Base-by-base conservation (phyloP, 2,113 vertebrate genomes). In the Lipophrys pholis region DNA sequence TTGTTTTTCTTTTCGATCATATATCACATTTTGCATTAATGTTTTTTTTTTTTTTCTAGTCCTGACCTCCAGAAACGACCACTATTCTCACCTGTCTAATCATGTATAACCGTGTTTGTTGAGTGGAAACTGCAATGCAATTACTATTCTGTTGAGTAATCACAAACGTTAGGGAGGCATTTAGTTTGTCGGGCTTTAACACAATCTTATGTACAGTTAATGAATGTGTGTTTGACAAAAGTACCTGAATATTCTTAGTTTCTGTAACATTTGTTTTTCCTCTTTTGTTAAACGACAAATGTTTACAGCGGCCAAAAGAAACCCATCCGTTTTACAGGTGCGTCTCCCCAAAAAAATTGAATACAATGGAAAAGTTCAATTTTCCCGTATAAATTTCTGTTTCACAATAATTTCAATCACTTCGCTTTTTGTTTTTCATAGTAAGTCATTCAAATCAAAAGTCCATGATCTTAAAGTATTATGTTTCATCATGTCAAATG, bases 1-100 rank as follows among this genome's bases (percentile, higher is more conserved):
- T 46, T 46, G 40, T 43, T 78, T 68, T 43, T 80, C 51, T 12
- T 51, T 17, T 11, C 75, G 21, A 45, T n/a, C 10, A 73, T 80
- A 39, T 50, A 51, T 80, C 45, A 80, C 39, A 68, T 49, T 54
- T 73, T 77, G 41, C 42, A 63, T 83, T 64, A 38, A 42, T 71
- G 60, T 66, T 90, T 21, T 55, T 35, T 78, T 39, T 73, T 57
- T 66, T 90, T 21, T 55, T 35, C 76, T 39, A 69, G 76, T 45
- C 57, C 17, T 43, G 48, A n/a, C 82, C 52, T 74, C 39, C 68
- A 56, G 63, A 70, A 80, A 56, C 72, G 89, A 87, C 87, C 81
- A 85, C 74, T 83, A 82, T 62, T 69, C 78, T 85, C 78, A 70
- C 52, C 1, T 80, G 48, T 69, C 52, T 77, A 54, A 64, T 42